Conservation (phyloP, 2,797 vertebrate species). For the Selene dorsalis region DNA sequence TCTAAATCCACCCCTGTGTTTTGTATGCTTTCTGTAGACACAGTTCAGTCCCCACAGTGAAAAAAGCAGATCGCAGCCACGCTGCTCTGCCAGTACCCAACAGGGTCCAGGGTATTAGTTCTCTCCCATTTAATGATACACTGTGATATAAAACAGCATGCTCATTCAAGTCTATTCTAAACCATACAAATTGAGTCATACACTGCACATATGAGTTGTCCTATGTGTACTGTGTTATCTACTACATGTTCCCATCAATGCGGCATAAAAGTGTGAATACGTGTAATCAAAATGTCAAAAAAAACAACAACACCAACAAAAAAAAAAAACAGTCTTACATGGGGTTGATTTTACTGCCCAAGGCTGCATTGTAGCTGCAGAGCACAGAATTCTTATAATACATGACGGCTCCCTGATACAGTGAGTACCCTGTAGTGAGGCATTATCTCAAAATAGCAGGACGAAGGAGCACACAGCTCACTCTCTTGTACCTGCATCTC, state of each 20-base stretch:
- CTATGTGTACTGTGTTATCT: background rate
- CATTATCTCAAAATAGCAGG: conserved; percentile 25
- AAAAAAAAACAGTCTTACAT: no score
- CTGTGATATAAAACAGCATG: conserved; percentile 29
- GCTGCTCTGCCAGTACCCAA: conserved; percentile 12
- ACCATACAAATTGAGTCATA: background rate
- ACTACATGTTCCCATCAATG: background rate
- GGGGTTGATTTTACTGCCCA: background rate
- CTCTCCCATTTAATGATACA: conserved; percentile 39
- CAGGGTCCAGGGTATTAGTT: conserved; percentile 14
- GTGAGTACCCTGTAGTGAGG: conserved; percentile 7
- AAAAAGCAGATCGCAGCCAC: background rate
- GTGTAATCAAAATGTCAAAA: background rate
- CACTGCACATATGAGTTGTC: background rate
- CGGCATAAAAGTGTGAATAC: background rate
- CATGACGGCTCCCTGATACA: conserved; percentile 1
- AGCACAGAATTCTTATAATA: conserved; percentile 14
- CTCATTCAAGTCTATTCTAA: conserved; percentile 4
- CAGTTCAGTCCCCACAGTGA: background rate
- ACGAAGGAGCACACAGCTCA: background rate
- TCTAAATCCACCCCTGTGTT: background rate
- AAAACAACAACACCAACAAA: no score
- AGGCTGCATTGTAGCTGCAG: background rate
- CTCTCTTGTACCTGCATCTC: conserved; percentile 28
- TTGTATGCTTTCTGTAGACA: conserved; percentile 8